Evolutionary conservation across 1,140 invertebrate species (phyloP), one percentile per base, ranked within the genome.

Genomic region (Muscidifurax raptorellus): DNA sequence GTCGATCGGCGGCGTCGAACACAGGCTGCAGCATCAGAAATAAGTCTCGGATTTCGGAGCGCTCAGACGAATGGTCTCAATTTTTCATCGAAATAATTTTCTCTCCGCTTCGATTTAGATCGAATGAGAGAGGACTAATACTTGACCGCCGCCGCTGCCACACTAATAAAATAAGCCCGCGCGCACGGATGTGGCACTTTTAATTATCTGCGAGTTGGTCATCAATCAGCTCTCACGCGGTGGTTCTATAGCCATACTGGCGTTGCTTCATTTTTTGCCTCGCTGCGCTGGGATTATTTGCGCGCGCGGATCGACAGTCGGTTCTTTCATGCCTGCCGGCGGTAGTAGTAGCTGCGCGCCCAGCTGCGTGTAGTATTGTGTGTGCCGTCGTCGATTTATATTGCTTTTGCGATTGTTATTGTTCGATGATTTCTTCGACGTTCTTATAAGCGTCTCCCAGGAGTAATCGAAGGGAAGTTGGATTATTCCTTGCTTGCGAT

Each of bases 141-240:
- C 36, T 40, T 22, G 59, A 22, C 52, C 4, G 1, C 18, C 15
- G 15, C 2, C 30, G 81, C 22, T 0, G 1, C 22, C 6, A 6
- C 15, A 32, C 40, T 72, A 81, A 86, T 87, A 80, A 83, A 81
- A 86, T 87, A 80, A 83, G 76, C 52, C 75, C 59, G 74, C 80
- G 79, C 69, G 66, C 30, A 47, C 10, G 64, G 83, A 69, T 32
- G 71, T 79, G 67, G 79, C 82, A 77, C 47, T 81, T 86, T 90
- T 90, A 89, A 90, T 90, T 90, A 88, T 89, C 52, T 75, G 86
- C 72, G 82, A 80, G 82, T 78, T 28, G 87, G 87, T 90, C 89
- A 90, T 90, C 89, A 90, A 90, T 90, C 89, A 90, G 89, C 85
- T 88, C 76, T 78, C 71, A n/a, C 67, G 47, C 52, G 36, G n/a